Evolutionary conservation across 2,888 invertebrate genomes (phyloP).

Genomic region (Aphidoletes aphidimyza): DNA sequence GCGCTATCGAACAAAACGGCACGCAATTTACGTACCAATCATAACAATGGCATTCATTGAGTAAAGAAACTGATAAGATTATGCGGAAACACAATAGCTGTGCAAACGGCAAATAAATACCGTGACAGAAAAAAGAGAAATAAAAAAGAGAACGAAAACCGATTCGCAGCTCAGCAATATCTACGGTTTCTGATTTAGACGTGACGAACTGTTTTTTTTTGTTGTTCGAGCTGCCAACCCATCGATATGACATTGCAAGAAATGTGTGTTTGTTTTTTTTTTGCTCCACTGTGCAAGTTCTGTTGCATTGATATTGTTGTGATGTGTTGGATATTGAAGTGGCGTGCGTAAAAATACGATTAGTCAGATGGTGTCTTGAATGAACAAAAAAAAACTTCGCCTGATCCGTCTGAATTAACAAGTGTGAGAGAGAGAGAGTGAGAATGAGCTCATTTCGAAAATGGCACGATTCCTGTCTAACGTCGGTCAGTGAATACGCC

Average conservation of each 20-base stretch:
- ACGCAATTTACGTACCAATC: slow-evolving; percentile 1
- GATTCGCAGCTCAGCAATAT: background rate
- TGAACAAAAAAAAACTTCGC: background rate
- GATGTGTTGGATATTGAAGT: background rate
- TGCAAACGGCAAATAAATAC: background rate
- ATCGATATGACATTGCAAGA: background rate
- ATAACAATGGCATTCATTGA: slow-evolving; percentile 12
- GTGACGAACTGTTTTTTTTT: background rate
- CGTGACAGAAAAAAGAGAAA: background rate
- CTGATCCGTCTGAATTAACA: slow-evolving; percentile 21
- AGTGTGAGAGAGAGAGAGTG: background rate
- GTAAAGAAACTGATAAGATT: slow-evolving; percentile 29
- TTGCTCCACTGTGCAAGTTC: no score
- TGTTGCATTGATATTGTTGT: slow-evolving; percentile 4
- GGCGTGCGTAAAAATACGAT: background rate
- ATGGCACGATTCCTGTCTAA: slow-evolving; percentile 4
- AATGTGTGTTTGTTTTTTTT: no score
- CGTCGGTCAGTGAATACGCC: background rate
- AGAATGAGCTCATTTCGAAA: background rate
- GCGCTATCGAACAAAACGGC: background rate
- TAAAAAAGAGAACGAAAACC: background rate
- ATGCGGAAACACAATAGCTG: background rate
- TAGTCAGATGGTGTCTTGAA: background rate
- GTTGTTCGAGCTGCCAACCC: no score
- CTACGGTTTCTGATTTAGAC: background rate